Conservation (phyloP, 2,888 invertebrate genomes). For the Drosophila imparisetae region DNA sequence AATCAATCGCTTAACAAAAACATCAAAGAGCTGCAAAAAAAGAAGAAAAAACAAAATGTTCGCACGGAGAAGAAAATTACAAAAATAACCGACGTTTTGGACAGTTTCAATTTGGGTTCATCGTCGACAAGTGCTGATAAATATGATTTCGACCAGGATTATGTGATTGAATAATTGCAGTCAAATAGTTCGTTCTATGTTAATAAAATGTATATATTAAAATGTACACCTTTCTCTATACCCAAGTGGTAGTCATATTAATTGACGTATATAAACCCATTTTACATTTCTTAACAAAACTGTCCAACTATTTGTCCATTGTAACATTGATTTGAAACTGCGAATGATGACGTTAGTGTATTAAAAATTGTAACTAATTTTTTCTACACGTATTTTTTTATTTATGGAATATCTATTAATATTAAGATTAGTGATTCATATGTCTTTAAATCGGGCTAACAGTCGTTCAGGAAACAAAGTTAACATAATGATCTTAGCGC, state of each 20-base stretch:
- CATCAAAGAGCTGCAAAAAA: constrained; percentile 86
- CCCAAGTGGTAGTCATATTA: neutral
- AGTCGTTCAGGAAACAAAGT: no score
- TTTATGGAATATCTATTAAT: neutral
- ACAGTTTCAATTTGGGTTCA: constrained; percentile 84
- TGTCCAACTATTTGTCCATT: neutral
- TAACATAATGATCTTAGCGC: no score
- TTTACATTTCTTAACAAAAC: neutral
- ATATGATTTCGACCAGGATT: constrained; percentile 83
- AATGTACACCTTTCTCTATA: neutral
- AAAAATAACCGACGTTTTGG: constrained; percentile 88
- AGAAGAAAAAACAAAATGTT: constrained; percentile 86
- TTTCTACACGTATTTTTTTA: neutral
- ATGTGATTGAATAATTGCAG: constrained; percentile 72
- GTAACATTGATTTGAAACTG: neutral
- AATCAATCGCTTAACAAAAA: constrained; percentile 87
- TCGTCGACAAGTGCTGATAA: constrained; percentile 70
- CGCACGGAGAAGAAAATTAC: constrained; percentile 88
- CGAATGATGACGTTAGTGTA: neutral
- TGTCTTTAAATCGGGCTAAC: rapidly evolving
- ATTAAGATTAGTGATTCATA: neutral
- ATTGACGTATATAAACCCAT: neutral
- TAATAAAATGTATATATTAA: constrained; percentile 14
- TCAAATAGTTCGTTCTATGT: constrained; percentile 12
- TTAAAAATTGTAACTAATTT: neutral